These are phyloP conservation scores for Propsilocerus akamusi DNA, from an alignment of 1,140 invertebrate species.

Conservation along the genomic window DNA sequence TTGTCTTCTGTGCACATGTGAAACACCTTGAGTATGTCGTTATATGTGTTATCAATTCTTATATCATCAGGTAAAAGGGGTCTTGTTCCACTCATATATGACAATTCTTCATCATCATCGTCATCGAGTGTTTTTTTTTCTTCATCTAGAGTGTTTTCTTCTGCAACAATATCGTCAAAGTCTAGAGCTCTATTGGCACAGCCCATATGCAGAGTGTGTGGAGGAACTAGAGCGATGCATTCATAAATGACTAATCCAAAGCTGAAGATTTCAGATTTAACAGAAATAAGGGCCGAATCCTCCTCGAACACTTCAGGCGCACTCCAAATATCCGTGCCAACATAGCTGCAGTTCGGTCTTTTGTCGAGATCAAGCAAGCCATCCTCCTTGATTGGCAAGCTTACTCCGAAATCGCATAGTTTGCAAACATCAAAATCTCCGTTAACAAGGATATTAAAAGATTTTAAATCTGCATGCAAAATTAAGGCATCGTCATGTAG, in stretches of 20 bases:
- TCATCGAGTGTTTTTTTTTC: constrained; percentile 2
- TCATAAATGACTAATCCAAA: constrained; percentile 63
- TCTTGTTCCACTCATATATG: constrained; percentile 31
- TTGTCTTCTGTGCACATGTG: constrained; percentile 45
- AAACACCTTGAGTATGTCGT: constrained; percentile 45
- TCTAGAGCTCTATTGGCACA: constrained; percentile 16
- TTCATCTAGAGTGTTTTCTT: constrained; percentile 7
- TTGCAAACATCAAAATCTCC: constrained; percentile 55
- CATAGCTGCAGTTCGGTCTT: constrained; percentile 26
- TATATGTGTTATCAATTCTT: constrained; percentile 37
- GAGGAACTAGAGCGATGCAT: constrained; percentile 50
- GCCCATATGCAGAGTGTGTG: constrained; percentile 32
- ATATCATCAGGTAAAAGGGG: constrained; percentile 44
- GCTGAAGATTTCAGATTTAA: constrained; percentile 62
- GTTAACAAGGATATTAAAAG: constrained; percentile 59
- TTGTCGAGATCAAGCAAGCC: constrained; percentile 36
- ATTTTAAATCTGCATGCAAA: constrained; percentile 72
- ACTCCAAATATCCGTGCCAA: constrained; percentile 55
- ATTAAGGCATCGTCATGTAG: constrained; percentile 50
- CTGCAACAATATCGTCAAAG: constrained; percentile 6
- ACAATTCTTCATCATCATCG: background rate
- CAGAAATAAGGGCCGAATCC: constrained; percentile 34
- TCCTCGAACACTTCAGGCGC: constrained; percentile 50
- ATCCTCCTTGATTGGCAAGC: constrained; percentile 43
- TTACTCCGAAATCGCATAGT: constrained; percentile 72